Percentiles rank a stretch among this genome's conserved stretches.
Evolutionary conservation across 2,113 vertebrate species (phyloP).

Genomic region (Nibea coibor): DNA sequence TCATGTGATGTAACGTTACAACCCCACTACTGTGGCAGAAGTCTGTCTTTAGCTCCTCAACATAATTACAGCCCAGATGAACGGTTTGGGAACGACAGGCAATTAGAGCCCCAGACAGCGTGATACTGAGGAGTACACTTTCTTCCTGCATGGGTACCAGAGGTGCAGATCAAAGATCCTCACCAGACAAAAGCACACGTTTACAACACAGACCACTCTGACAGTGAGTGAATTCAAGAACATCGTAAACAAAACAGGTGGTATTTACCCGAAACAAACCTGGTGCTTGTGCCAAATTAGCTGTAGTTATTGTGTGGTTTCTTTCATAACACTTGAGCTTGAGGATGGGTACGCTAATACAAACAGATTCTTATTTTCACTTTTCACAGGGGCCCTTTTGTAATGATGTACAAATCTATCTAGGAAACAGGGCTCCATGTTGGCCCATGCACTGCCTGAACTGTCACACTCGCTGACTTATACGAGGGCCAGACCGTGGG

Average conservation of each 20-base stretch:
- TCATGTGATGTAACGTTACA: slow-evolving; percentile 42
- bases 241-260: slow-evolving; percentile 60
- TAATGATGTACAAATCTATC: slow-evolving; percentile 35
- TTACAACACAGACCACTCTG: slow-evolving; percentile 30
- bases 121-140: slow-evolving; percentile 53
- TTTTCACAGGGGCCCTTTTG: slow-evolving; percentile 30
- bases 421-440: slow-evolving; percentile 33
- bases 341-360: background rate
- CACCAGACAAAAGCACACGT: slow-evolving; percentile 47
- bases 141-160: slow-evolving; percentile 50
- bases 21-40: slow-evolving; percentile 43
- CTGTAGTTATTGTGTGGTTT: background rate
- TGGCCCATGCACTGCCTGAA: background rate
- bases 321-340: slow-evolving; percentile 15
- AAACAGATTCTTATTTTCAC: slow-evolving; percentile 21
- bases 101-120: slow-evolving; percentile 75
- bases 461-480: slow-evolving; percentile 41
- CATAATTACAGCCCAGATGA: slow-evolving; percentile 77
- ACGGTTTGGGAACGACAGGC: slow-evolving; percentile 75
- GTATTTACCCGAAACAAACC: slow-evolving; percentile 34
- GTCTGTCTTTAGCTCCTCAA: slow-evolving; percentile 69
- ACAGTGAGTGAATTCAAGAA: slow-evolving; percentile 46
- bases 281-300: slow-evolving; percentile 22
- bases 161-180: slow-evolving; percentile 61
- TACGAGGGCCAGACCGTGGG: slow-evolving; percentile 19